Conservation (phyloP, 2,888 invertebrate genomes). For the Euzetes globulus region DNA sequence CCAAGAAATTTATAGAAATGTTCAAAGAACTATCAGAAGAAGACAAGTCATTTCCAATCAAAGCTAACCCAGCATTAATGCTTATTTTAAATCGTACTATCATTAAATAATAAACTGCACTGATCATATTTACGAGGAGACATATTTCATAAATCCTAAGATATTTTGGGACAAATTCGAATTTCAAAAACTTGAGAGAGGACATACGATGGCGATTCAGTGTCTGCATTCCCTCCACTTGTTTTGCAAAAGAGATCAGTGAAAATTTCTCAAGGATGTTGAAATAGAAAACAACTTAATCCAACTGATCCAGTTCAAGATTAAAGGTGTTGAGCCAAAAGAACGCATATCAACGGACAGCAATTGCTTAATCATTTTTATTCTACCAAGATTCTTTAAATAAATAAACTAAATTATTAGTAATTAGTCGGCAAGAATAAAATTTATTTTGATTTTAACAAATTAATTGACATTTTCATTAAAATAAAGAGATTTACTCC, state of each 20-base stretch:
- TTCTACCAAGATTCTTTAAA: background rate
- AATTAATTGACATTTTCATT: background rate
- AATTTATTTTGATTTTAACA: background rate
- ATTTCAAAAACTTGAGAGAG: no score
- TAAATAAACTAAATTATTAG: background rate
- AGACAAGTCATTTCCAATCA: background rate
- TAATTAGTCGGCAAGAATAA: constrained; percentile 26
- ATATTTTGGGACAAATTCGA: no score
- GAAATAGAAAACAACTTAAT: no score
- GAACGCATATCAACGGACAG: no score
- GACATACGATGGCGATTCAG: no score
- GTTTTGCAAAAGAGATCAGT: constrained; percentile 32
- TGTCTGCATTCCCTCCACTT: constrained; percentile 36
- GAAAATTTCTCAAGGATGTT: background rate
- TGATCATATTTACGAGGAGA: no score
- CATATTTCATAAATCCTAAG: no score
- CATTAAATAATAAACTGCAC: no score
- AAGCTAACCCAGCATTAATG: no score
- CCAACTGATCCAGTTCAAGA: no score
- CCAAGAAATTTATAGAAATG: background rate
- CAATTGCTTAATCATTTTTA: background rate
- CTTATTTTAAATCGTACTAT: no score
- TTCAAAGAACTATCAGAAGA: background rate
- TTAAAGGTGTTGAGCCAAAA: no score
- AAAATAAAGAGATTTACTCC: background rate